phyloP scores from a whole-genome alignment of 2,888 invertebrate genomes.

The Adela reaumurella region DNA sequence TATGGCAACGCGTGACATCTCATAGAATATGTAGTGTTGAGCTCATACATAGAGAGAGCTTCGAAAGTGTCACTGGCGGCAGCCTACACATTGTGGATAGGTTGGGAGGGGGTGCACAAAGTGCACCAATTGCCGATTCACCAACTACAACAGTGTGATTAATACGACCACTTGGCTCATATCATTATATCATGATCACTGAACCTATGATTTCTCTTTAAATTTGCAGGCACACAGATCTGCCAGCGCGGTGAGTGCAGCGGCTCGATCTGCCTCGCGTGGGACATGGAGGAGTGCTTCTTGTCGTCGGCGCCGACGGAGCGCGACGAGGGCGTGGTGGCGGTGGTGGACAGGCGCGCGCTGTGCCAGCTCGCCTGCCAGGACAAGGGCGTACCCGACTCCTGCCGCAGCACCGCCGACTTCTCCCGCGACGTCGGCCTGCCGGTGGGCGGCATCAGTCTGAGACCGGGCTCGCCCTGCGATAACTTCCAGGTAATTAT shows the following conservation, averaged over 20 bases:
- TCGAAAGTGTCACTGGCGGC: too few relatives aligned
- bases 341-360: constrained; percentile 74
- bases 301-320: constrained; percentile 74
- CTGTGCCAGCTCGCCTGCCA: constrained; percentile 98
- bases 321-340: constrained; percentile 35
- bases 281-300: constrained; percentile 94
- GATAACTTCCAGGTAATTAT: constrained; percentile 87
- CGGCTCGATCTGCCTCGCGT: constrained; percentile 92
- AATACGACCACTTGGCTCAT: too few relatives aligned
- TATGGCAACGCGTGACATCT: too few relatives aligned
- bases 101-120: too few relatives aligned
- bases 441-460: constrained; percentile 76
- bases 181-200: too few relatives aligned
- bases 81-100: too few relatives aligned
- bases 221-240: constrained; percentile 62
- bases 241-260: constrained; percentile 89
- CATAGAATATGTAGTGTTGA: too few relatives aligned
- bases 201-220: too few relatives aligned
- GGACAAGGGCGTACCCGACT: constrained; percentile 67
- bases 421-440: constrained; percentile 71
- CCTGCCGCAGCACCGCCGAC: constrained; percentile 85
- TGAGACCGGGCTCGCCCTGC: constrained; percentile 95
- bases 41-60: too few relatives aligned
- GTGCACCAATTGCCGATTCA: too few relatives aligned
- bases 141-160: too few relatives aligned